These are phyloP conservation scores for Psilanteris sp. DNA, from an alignment of 1,140 invertebrate species.

Conservation along the genomic window DNA sequence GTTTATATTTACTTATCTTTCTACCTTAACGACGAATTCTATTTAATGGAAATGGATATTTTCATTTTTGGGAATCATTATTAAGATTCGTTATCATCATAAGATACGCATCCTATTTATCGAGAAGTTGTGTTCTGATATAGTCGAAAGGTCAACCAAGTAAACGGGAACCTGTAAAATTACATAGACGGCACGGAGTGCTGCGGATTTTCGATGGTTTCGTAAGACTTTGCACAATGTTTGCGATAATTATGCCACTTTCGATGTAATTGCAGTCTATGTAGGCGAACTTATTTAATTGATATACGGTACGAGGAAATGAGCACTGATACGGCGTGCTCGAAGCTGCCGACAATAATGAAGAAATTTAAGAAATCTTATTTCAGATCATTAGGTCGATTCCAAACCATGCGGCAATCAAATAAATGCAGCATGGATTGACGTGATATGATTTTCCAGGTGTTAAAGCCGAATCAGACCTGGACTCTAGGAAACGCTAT, in stretches of 20 bases:
- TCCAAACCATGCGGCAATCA: constrained; percentile 7
- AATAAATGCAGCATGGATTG: constrained; percentile 23
- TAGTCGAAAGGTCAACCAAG: not conserved
- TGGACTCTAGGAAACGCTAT: not conserved
- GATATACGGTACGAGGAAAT: constrained; percentile 22
- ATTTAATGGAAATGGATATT: too few species aligned
- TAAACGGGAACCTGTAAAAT: constrained; percentile 15
- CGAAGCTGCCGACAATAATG: constrained; percentile 8
- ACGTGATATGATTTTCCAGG: too few species aligned
- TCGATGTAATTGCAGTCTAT: constrained; percentile 22
- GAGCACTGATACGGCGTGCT: constrained; percentile 21
- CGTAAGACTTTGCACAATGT: constrained; percentile 28
- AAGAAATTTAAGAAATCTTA: constrained; percentile 38
- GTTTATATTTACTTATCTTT: too few species aligned
- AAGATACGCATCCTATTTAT: too few species aligned
- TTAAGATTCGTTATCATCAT: too few species aligned
- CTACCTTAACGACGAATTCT: too few species aligned
- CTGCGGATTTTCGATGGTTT: constrained; percentile 23
- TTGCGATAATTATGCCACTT: constrained; percentile 35
- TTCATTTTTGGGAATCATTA: too few species aligned
- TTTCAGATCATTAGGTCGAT: constrained; percentile 15
- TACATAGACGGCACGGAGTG: not conserved
- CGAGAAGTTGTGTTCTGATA: not conserved
- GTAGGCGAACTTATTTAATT: constrained; percentile 35
- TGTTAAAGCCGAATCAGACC: constrained; percentile 13